Evolutionary conservation across 2,888 invertebrate genomes (phyloP).

Genomic region (Dicranocentrus wangi): DNA sequence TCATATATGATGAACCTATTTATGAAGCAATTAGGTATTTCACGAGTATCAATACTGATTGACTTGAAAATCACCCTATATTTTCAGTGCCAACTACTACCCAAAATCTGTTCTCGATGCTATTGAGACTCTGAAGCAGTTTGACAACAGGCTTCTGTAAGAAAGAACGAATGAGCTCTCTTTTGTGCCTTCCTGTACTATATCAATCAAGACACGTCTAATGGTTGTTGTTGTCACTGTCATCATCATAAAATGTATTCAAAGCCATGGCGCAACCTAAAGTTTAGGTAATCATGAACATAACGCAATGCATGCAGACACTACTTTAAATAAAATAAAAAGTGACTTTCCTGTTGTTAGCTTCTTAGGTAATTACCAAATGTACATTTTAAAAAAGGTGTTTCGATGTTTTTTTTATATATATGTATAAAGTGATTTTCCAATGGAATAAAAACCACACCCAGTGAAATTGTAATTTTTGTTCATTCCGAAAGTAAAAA

Average conservation of each 20-base stretch:
- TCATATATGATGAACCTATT: neutral
- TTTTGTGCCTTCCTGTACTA: neutral
- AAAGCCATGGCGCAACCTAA: too few relatives aligned
- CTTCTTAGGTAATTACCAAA: too few relatives aligned
- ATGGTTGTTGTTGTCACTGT: too few relatives aligned
- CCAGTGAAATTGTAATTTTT: constrained; percentile 18
- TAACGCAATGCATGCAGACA: too few relatives aligned
- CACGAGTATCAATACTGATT: neutral
- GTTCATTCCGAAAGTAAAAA: constrained; percentile 36
- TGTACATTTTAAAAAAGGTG: too few relatives aligned
- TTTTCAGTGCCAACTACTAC: constrained; percentile 69
- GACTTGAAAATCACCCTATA: constrained; percentile 6
- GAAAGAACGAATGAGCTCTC: constrained; percentile 4
- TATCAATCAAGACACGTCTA: too few relatives aligned
- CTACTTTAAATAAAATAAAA: too few relatives aligned
- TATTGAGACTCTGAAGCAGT: constrained; percentile 64
- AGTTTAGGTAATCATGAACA: too few relatives aligned
- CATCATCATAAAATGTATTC: too few relatives aligned
- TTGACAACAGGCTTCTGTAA: constrained; percentile 66
- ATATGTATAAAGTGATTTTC: neutral
- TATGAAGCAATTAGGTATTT: neutral
- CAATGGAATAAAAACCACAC: constrained; percentile 20
- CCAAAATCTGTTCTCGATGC: constrained; percentile 70
- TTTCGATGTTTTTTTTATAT: too few relatives aligned
- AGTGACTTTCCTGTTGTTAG: too few relatives aligned